Evolutionary conservation across 2,113 vertebrate species (phyloP).

Genomic region (Pangasianodon hypophthalmus): DNA sequence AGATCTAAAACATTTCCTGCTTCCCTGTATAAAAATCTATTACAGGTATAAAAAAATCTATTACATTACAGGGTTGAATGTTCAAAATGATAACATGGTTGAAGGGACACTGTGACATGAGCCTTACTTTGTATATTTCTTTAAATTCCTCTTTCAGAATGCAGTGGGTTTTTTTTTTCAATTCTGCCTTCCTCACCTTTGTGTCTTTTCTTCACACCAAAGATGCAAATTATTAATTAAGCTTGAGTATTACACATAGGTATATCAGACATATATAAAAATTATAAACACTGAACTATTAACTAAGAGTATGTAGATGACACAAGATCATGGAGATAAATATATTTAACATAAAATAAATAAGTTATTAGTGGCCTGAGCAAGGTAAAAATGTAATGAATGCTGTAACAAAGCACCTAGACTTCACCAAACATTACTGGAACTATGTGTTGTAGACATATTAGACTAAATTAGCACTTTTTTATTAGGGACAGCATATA

Average conservation of each 20-base stretch:
- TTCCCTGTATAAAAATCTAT: neutral
- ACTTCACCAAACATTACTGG: neutral
- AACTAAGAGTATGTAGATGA: neutral
- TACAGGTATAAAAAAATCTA: neutral
- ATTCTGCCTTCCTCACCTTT: too few relatives aligned
- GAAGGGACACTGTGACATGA: too few relatives aligned
- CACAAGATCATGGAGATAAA: neutral
- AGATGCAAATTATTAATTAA: neutral
- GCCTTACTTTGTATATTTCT: too few relatives aligned
- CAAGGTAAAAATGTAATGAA: neutral
- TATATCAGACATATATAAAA: neutral
- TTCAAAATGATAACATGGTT: too few relatives aligned
- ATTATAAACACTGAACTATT: neutral
- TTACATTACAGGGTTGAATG: too few relatives aligned
- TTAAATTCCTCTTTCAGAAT: too few relatives aligned
- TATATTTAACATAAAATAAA: neutral
- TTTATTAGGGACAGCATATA: neutral
- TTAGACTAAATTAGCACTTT: neutral
- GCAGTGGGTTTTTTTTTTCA: too few relatives aligned
- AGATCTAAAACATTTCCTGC: neutral
- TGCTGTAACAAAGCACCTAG: neutral
- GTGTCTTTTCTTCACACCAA: neutral
- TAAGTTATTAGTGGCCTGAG: neutral
- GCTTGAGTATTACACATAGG: neutral
- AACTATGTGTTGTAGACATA: neutral